Percentiles rank a stretch among this genome's conserved stretches.
phyloP scores from a whole-genome alignment of 2,113 vertebrate genomes.

The Barbus barbus region DNA sequence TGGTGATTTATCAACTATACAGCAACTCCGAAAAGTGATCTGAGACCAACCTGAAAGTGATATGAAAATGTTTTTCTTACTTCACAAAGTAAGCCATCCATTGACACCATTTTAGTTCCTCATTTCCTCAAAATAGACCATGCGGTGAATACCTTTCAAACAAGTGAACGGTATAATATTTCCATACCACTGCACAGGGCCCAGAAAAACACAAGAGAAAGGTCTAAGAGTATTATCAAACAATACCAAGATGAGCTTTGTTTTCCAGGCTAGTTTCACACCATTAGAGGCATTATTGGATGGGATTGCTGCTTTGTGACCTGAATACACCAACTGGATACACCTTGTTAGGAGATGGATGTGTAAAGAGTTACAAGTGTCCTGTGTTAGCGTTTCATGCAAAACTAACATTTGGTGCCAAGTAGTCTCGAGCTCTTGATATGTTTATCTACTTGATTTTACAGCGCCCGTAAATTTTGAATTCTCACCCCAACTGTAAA shows the following conservation, averaged over 20 bases:
- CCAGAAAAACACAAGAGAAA: background rate
- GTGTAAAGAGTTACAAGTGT: no score
- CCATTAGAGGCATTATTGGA: background rate
- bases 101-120: conserved; percentile 60
- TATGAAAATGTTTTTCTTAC: conserved; percentile 67
- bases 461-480: background rate
- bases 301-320: conserved; percentile 15
- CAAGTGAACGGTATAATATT: conserved; percentile 30
- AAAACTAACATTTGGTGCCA: background rate
- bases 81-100: conserved; percentile 62
- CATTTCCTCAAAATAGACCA: conserved; percentile 58
- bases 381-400: background rate
- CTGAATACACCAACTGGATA: background rate
- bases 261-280: background rate
- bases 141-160: conserved; percentile 6
- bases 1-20: conserved; percentile 30
- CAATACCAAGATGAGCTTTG: background rate
- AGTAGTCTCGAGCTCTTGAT: background rate
- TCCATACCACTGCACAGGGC: background rate
- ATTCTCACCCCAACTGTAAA: background rate
- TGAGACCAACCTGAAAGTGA: conserved; percentile 60
- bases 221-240: background rate
- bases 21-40: conserved; percentile 57
- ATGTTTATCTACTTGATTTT: background rate
- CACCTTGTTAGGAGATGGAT: background rate